Conservation (phyloP, 2,888 invertebrate species). For the Drosophila meridiana region DNA sequence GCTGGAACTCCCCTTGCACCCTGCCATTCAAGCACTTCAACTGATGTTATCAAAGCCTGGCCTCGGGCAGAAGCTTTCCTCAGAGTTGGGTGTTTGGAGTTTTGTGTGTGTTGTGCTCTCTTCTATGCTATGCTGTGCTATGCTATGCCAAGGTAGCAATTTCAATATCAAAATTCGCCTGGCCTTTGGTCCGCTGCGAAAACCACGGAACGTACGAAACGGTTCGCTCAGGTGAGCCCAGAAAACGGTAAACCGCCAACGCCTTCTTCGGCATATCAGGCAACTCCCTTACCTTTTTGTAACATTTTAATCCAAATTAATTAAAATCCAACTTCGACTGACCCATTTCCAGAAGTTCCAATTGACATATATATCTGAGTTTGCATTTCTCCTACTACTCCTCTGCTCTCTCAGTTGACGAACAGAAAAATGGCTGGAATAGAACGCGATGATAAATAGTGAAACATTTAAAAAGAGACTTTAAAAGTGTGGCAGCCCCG, state of each 20-base stretch:
- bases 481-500: conserved; percentile 71
- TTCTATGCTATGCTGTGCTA: not conserved
- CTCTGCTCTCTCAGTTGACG: conserved; percentile 38
- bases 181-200: conserved; percentile 71
- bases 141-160: conserved; percentile 72
- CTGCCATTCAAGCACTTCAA: conserved; percentile 37
- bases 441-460: conserved; percentile 63
- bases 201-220: conserved; percentile 40
- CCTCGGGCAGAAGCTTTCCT: conserved; percentile 72
- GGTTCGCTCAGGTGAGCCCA: conserved; percentile 63
- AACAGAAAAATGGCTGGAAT: conserved; percentile 44
- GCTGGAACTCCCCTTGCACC: conserved; percentile 34
- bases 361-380: conserved; percentile 61
- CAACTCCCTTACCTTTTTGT: conserved; percentile 45
- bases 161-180: conserved; percentile 78
- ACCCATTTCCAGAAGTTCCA: conserved; percentile 52
- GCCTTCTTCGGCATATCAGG: conserved; percentile 74
- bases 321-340: conserved; percentile 57
- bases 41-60: conserved; percentile 70
- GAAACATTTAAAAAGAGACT: conserved; percentile 68
- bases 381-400: not conserved
- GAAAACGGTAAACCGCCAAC: conserved; percentile 78
- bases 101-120: conserved; percentile 8
- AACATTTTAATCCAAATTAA: conserved; percentile 79
- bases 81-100: conserved; percentile 49